phyloP scores from a whole-genome alignment of 2,888 invertebrate genomes.

The Drosophila nr. medialis region DNA sequence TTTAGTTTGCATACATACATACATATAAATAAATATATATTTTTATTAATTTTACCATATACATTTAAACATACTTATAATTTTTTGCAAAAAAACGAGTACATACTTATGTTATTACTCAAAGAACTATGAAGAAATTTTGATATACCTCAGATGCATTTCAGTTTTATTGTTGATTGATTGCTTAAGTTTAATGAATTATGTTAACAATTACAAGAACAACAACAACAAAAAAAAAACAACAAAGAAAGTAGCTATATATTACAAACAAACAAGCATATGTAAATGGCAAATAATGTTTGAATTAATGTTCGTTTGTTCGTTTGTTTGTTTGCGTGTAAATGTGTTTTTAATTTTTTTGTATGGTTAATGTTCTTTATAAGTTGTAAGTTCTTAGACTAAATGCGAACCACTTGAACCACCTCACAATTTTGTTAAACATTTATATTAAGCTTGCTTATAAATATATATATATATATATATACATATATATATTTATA shows the following conservation, averaged over 20 bases:
- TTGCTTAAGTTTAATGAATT: slow-evolving; percentile 75
- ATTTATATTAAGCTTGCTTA: slow-evolving; percentile 62
- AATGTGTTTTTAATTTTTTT: slow-evolving; percentile 41
- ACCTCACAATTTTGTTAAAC: slow-evolving; percentile 79
- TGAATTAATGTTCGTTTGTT: slow-evolving; percentile 19
- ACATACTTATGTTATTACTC: slow-evolving; percentile 52
- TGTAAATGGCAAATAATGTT: slow-evolving; percentile 24
- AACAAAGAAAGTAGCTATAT: slow-evolving; percentile 21
- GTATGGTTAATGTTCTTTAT: slow-evolving; percentile 60
- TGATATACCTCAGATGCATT: slow-evolving; percentile 85
- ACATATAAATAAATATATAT: slow-evolving; percentile 14
- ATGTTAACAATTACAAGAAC: slow-evolving; percentile 27
- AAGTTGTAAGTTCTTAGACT: slow-evolving; percentile 61
- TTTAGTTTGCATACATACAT: slow-evolving; percentile 53
- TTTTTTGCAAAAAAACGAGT: slow-evolving; percentile 65
- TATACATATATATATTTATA: slow-evolving; percentile 33
- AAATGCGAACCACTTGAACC: slow-evolving; percentile 77
- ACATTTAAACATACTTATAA: slow-evolving; percentile 19
- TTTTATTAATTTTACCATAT: slow-evolving; percentile 19
- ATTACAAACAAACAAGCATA: slow-evolving; percentile 22
- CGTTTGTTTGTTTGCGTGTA: slow-evolving; percentile 40
- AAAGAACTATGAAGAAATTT: slow-evolving; percentile 84
- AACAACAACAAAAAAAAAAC: slow-evolving; percentile 7
- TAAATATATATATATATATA: slow-evolving; percentile 40
- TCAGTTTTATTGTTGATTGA: slow-evolving; percentile 83